Conservation (phyloP, 53 echinoderm and acorn worm species). For the Mesocentrotus franciscanus region DNA sequence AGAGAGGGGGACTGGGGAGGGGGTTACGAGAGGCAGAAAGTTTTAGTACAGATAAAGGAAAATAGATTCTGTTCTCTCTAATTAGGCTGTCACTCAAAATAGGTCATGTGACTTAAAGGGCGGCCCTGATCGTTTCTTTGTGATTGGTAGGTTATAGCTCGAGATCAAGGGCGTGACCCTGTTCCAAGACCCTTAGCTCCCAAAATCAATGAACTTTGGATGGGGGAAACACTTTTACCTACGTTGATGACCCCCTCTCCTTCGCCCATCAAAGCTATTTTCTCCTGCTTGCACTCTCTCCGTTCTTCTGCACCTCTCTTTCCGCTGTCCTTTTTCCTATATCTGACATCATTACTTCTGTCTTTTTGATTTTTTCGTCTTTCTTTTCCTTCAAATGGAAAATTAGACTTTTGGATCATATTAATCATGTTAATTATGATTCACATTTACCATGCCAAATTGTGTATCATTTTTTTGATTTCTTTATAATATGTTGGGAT, state of each 20-base stretch:
- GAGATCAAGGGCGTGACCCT: constrained; percentile 52
- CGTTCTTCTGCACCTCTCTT: neutral
- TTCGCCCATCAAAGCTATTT: neutral
- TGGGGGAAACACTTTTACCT: neutral
- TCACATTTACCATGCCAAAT: no score
- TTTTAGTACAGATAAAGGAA: neutral
- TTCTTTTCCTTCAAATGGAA: no score
- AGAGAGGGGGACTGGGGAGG: neutral
- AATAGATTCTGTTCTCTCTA: constrained; percentile 29
- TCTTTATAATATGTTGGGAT: no score
- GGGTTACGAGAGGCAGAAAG: neutral
- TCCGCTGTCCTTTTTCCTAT: neutral
- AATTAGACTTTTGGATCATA: no score
- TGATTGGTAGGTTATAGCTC: constrained; percentile 15
- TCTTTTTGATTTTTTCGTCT: no score
- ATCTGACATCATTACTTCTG: no score
- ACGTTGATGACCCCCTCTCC: neutral
- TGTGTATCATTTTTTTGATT: no score
- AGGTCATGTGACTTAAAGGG: constrained; percentile 55
- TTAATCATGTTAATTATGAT: no score
- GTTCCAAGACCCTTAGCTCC: neutral
- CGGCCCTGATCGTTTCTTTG: constrained; percentile 42
- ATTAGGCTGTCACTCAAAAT: constrained; percentile 62
- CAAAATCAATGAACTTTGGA: neutral
- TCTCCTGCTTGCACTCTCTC: neutral